These are phyloP conservation scores for Portevinia maculata DNA, from an alignment of 2,888 invertebrate species.

Conservation along the genomic window DNA sequence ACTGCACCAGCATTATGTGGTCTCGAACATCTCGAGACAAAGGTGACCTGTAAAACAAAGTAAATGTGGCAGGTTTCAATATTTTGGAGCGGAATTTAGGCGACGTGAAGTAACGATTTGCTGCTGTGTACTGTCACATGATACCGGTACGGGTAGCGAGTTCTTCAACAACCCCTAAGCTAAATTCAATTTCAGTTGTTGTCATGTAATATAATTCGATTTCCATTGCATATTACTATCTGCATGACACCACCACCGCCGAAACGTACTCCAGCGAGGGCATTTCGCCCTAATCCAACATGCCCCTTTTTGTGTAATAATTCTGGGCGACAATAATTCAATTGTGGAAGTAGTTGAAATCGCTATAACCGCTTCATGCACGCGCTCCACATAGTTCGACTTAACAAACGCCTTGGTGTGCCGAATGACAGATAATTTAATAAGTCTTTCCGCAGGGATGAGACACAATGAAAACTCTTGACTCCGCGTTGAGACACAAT, in stretches of 20 bases:
- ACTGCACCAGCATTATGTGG: neutral
- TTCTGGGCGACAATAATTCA: constrained; percentile 35
- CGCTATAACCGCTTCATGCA: constrained; percentile 48
- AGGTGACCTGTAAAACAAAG: constrained; percentile 11
- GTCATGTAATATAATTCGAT: constrained; percentile 68
- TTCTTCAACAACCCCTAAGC: constrained; percentile 28
- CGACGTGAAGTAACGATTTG: constrained; percentile 17
- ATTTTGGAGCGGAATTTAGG: constrained; percentile 33
- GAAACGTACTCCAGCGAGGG: neutral
- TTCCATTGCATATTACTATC: constrained; percentile 58
- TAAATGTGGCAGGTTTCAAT: constrained; percentile 42
- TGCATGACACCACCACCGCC: constrained; percentile 17
- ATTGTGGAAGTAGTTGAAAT: constrained; percentile 55
- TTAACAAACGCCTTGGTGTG: constrained; percentile 40
- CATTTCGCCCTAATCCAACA: neutral
- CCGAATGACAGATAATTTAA: constrained; percentile 59
- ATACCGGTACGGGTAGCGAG: constrained; percentile 27
- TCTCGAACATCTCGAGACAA: neutral
- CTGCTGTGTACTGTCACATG: neutral
- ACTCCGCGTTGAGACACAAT: constrained; percentile 10
- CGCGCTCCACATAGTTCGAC: constrained; percentile 3
- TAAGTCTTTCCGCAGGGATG: constrained; percentile 1
- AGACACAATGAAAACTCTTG: constrained; percentile 17
- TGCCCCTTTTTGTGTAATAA: neutral
- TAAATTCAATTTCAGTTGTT: constrained; percentile 65